Base-by-base conservation (phyloP, 2,888 invertebrate species). In the Andrena bucephala region DNA sequence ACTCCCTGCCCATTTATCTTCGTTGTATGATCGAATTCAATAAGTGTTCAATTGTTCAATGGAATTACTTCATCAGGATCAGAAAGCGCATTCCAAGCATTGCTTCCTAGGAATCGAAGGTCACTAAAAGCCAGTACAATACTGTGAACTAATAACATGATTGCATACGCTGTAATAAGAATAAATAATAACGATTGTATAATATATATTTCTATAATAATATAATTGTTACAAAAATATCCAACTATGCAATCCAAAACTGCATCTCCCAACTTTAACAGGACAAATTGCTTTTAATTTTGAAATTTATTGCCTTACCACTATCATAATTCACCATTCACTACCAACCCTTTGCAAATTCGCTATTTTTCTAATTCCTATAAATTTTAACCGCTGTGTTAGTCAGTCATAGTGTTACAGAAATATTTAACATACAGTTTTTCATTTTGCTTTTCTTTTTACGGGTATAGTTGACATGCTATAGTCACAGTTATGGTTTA, bases 71-170 rank as follows among this genome's bases (percentile, higher is more conserved):
- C 50, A 5, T 54, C 50, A 33, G 36, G 57, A 81, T 81, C 67
- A 6, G 66, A 68, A 69, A 72, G 52, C 16, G 27, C 59, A 81
- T 80, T 69, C 81, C 54, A n/a, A 3, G 20, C 20, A 7, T 72
- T 81, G 33, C 72, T 79, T 68, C 57, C 13, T 31, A 63, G 1
- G 16, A 36, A 57, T 68, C 57, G 79, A 68, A 81, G 79, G 67
- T 72, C 63, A 50, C n/a, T 31, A 8, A 33, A 48, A 63, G 52
- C 31, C 42, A 57, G 27, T 20, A 50, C 27, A 33, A 20, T 33
- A 42, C n/a, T 10, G n/a, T 13, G 27, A 7, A 48, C 13, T 42
- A 66, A 57, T 72, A 27, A 52, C 27, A 52, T 13, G 16, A 33
- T 36, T 36, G 36, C 3, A 29, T 16, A n/a, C 6, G 6, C 10